Evolutionary conservation across 1,140 invertebrate species (phyloP).

Genomic region (Temnothorax longispinosus): DNA sequence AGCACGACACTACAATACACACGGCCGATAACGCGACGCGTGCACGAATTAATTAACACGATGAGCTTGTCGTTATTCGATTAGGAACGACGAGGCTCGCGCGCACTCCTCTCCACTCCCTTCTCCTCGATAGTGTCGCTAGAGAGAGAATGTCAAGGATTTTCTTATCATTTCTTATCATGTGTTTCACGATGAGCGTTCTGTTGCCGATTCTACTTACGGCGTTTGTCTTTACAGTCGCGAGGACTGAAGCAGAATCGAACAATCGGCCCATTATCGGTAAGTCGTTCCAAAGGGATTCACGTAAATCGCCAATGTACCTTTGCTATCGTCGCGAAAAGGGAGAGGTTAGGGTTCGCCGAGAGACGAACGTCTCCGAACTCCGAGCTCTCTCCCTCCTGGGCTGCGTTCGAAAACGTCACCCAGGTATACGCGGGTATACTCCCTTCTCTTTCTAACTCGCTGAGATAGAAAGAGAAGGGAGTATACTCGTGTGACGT

Average conservation of each 20-base stretch:
- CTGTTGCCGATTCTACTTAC: neutral
- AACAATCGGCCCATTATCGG: conserved; percentile 71
- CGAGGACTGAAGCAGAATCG: neutral
- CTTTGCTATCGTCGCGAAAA: neutral
- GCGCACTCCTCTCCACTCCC: neutral
- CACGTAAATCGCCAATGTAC: neutral
- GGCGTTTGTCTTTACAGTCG: neutral
- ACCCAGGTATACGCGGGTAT: too few species aligned
- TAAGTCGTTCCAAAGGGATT: conserved; percentile 33
- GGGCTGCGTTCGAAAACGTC: too few species aligned
- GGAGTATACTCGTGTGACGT: too few species aligned
- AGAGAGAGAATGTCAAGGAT: neutral
- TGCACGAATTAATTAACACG: neutral
- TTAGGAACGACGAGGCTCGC: neutral
- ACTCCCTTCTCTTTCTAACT: too few species aligned
- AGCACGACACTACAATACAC: neutral
- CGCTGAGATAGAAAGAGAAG: too few species aligned
- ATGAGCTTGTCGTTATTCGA: neutral
- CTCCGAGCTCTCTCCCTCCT: too few species aligned
- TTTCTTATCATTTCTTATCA: neutral
- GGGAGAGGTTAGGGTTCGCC: conserved; percentile 4
- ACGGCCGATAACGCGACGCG: neutral
- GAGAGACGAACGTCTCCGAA: neutral
- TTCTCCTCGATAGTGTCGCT: too few species aligned
- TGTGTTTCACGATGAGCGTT: neutral